Percentiles rank a stretch among this genome's conserved stretches.
Evolutionary conservation across 2,113 vertebrate species (phyloP).

Genomic region (Caloenas nicobarica): DNA sequence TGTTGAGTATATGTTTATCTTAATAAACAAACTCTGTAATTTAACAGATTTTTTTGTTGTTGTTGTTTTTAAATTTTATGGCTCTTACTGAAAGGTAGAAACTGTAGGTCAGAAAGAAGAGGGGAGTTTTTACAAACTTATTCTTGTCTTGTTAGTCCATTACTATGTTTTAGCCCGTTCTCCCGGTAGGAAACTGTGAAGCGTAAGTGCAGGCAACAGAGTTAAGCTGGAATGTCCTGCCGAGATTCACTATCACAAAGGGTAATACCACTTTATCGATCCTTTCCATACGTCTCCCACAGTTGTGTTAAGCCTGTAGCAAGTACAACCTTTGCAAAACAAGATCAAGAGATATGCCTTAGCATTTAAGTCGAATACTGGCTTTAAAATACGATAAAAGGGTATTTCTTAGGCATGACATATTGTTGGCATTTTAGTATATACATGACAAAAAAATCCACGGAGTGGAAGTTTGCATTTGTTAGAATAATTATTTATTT

Average conservation of each 20-base stretch:
- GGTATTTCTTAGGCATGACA: constrained; percentile 52
- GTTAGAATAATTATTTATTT: constrained; percentile 16
- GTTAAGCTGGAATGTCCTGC: constrained; percentile 72
- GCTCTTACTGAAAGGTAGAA: not conserved
- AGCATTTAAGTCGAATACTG: constrained; percentile 70
- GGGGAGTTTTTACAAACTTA: constrained; percentile 1
- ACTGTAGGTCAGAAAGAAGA: not conserved
- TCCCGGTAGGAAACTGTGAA: constrained; percentile 61
- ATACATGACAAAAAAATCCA: constrained; percentile 63
- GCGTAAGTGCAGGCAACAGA: constrained; percentile 43
- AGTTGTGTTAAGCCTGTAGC: constrained; percentile 70
- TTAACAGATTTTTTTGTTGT: not conserved
- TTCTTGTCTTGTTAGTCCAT: not conserved
- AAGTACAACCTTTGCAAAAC: constrained; percentile 77
- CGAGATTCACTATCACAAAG: constrained; percentile 71
- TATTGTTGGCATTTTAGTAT: constrained; percentile 69
- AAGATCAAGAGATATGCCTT: constrained; percentile 75
- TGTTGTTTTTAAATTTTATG: not conserved
- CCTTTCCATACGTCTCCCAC: constrained; percentile 68
- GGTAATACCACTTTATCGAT: constrained; percentile 77
- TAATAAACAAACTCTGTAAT: not conserved
- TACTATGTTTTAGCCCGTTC: constrained; percentile 7
- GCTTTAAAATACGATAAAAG: constrained; percentile 68
- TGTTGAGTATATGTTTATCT: not conserved
- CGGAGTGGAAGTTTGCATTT: not conserved